Conservation (phyloP, 2,888 invertebrate species). For the Bombylius major region DNA sequence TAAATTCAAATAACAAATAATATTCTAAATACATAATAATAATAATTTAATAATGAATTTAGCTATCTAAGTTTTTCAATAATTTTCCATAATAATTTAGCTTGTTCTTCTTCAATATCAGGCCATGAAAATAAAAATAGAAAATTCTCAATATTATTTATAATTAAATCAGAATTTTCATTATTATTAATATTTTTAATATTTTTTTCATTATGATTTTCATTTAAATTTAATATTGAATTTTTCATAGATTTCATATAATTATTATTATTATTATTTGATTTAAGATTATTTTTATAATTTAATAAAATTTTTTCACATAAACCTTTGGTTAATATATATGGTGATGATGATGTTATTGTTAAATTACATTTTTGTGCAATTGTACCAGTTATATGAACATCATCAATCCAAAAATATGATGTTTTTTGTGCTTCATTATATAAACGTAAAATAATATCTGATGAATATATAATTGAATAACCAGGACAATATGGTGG, state of each 20-base stretch:
- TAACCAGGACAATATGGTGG: slow-evolving; percentile 67
- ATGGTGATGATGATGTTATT: slow-evolving; percentile 31
- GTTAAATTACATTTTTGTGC: slow-evolving; percentile 40
- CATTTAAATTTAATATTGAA: neutral
- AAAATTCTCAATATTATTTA: slow-evolving; percentile 21
- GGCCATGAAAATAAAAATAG: slow-evolving; percentile 34
- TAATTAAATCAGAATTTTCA: slow-evolving; percentile 5
- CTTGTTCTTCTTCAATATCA: slow-evolving; percentile 34
- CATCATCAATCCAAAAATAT: slow-evolving; percentile 78
- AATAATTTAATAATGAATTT: neutral
- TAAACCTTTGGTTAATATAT: slow-evolving; percentile 16
- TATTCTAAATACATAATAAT: no score
- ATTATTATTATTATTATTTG: neutral
- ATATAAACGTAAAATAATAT: slow-evolving; percentile 45
- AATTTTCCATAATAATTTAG: slow-evolving; percentile 37
- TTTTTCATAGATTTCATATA: neutral
- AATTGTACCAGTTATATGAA: slow-evolving; percentile 59
- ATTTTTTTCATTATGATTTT: neutral
- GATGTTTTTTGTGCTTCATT: slow-evolving; percentile 45
- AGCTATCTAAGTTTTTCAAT: slow-evolving; percentile 6
- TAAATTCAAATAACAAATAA: no score
- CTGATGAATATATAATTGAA: slow-evolving; percentile 53
- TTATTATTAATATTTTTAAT: slow-evolving; percentile 12
- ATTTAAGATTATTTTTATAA: neutral
- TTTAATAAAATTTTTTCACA: slow-evolving; percentile 16